phyloP scores from a whole-genome alignment of 2,113 vertebrate species.

The Pseudorhombus dupliciocellatus region DNA sequence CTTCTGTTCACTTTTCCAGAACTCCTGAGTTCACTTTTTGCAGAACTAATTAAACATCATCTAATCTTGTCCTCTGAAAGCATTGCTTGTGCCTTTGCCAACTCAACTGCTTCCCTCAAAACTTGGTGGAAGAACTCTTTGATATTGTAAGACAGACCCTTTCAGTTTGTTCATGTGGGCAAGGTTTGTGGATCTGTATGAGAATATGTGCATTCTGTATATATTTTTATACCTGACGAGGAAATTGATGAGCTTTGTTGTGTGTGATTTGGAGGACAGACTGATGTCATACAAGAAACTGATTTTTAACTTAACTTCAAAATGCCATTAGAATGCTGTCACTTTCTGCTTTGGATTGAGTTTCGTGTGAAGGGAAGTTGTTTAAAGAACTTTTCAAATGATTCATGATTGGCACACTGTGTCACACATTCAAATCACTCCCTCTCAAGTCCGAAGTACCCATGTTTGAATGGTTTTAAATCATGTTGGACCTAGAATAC shows the following conservation, averaged over 20 bases:
- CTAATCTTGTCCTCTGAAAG: too few relatives aligned
- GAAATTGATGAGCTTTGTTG: conserved; percentile 51
- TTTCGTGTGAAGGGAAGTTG: conserved; percentile 37
- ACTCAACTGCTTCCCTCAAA: too few relatives aligned
- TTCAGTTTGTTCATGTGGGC: too few relatives aligned
- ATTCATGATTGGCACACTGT: conserved; percentile 32
- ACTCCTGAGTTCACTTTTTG: conserved; percentile 5
- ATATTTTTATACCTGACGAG: conserved; percentile 27
- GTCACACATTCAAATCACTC: not conserved
- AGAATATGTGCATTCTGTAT: too few relatives aligned
- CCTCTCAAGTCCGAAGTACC: too few relatives aligned
- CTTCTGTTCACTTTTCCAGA: conserved; percentile 26
- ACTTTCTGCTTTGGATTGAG: conserved; percentile 20
- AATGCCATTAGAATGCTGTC: conserved; percentile 34
- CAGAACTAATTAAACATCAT: too few relatives aligned
- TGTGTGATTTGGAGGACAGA: conserved; percentile 29
- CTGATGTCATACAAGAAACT: conserved; percentile 37
- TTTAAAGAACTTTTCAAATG: conserved; percentile 44
- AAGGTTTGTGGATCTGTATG: too few relatives aligned
- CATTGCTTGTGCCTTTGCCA: too few relatives aligned
- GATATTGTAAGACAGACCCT: too few relatives aligned
- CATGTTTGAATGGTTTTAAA: too few relatives aligned
- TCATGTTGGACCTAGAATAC: too few relatives aligned
- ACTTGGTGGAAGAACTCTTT: too few relatives aligned
- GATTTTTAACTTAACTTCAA: conserved; percentile 49